Evolutionary conservation across 30 jellyfish, hydroid and myxozoan species (phyloP).

Genomic region (Hydra vulgaris): DNA sequence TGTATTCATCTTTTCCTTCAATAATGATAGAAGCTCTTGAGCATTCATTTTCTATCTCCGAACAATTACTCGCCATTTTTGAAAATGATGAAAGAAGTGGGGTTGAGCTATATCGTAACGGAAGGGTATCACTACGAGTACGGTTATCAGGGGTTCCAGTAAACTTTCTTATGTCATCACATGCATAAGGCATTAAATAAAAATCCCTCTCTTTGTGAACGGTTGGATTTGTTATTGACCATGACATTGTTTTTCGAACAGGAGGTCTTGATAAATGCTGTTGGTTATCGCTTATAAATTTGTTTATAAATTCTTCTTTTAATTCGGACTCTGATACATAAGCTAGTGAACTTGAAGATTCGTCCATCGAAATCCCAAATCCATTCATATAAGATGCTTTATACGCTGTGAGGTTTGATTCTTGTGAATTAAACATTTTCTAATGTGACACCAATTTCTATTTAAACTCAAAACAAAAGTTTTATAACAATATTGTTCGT

Average conservation of each 20-base stretch:
- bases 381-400: not conserved
- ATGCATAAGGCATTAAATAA: slow-evolving; percentile 4
- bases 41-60: not conserved
- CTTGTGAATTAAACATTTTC: not conserved
- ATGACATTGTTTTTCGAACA: not conserved
- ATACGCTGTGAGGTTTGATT: not conserved
- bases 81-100: not conserved
- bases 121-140: not conserved
- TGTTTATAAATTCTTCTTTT: not conserved
- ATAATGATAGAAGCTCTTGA: not conserved
- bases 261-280: not conserved
- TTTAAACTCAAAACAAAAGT: too few species aligned
- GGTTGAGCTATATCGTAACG: not conserved
- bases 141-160: not conserved
- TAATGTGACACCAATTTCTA: not conserved
- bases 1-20: not conserved
- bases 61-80: not conserved
- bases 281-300: not conserved
- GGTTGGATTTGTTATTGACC: slow-evolving; percentile 4
- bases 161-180: not conserved
- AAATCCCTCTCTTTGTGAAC: not conserved
- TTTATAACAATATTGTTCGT: too few species aligned
- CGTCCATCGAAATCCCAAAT: not conserved
- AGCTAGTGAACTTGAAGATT: not conserved
- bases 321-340: not conserved